A percentile compares a stretch with the other conserved stretches of the same genome.
phyloP scores from a whole-genome alignment of 2,797 vertebrate species.

The Arremon aurantiirostris region DNA sequence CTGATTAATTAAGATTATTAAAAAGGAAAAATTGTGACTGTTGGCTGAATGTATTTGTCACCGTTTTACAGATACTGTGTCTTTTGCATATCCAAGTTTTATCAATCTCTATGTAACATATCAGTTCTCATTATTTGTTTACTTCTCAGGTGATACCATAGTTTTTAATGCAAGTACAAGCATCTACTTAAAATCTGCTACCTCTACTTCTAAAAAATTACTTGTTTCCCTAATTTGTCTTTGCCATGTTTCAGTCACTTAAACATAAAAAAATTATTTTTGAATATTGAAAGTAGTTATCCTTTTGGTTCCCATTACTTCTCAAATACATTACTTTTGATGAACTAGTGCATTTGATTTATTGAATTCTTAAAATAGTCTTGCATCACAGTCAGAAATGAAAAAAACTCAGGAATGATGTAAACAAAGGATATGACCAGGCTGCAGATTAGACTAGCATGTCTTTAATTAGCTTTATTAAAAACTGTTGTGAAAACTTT shows the following conservation, averaged over 20 bases:
- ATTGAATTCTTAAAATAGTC: not conserved
- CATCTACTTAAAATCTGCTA: not conserved
- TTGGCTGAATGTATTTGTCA: not conserved
- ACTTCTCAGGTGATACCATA: not conserved
- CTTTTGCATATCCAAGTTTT: not conserved
- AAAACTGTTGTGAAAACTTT: not conserved
- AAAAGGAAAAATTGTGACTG: not conserved
- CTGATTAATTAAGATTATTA: not conserved
- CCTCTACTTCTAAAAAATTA: not conserved
- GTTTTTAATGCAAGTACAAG: not conserved
- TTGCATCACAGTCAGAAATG: not conserved
- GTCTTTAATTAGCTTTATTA: not conserved
- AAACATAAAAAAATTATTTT: not conserved
- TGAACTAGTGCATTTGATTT: not conserved
- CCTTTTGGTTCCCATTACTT: not conserved
- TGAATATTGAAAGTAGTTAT: not conserved
- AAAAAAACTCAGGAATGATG: rapidly evolving
- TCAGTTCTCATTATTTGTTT: not conserved
- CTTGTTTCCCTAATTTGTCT: not conserved
- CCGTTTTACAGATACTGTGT: not conserved
- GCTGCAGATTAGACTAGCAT: not conserved
- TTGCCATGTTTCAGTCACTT: not conserved
- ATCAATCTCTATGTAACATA: not conserved
- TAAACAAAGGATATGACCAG: not conserved
- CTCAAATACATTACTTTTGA: not conserved